Evolutionary conservation across 2,888 invertebrate species (phyloP).

Genomic region (Eilema depressum): DNA sequence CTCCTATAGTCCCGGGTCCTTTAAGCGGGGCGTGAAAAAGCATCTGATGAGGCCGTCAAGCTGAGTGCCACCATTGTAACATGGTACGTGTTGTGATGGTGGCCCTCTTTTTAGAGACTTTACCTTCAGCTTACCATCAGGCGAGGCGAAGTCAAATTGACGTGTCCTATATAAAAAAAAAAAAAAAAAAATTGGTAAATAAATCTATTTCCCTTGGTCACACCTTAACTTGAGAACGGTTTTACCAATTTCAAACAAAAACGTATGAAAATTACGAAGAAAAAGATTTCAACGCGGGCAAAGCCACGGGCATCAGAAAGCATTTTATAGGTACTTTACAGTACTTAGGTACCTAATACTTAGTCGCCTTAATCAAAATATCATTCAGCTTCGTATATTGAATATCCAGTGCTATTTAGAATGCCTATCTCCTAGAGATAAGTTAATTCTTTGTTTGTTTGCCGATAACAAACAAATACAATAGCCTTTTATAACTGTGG

Average conservation of each 20-base stretch:
- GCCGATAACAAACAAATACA: background rate
- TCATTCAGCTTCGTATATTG: background rate
- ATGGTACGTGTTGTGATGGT: no score
- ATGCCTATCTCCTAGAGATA: constrained; percentile 1
- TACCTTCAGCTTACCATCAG: no score
- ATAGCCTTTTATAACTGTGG: background rate
- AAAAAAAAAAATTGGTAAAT: no score
- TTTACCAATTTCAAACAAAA: background rate
- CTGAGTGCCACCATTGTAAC: no score
- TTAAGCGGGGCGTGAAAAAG: no score
- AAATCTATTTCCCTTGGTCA: background rate
- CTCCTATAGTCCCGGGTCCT: no score
- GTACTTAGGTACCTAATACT: background rate
- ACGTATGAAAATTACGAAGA: background rate
- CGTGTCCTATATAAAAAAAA: no score
- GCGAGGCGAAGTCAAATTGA: no score
- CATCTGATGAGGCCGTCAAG: no score
- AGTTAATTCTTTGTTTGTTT: constrained; percentile 8
- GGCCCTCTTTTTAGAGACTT: no score
- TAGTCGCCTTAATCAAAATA: background rate
- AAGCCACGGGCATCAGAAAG: background rate
- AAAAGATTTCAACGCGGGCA: background rate
- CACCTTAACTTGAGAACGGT: no score
- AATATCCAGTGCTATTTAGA: background rate
- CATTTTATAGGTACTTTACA: background rate